Percentiles rank a stretch among this genome's conserved stretches.
Conservation (phyloP, 2,113 vertebrate genomes). For the Thermophis baileyi region DNA sequence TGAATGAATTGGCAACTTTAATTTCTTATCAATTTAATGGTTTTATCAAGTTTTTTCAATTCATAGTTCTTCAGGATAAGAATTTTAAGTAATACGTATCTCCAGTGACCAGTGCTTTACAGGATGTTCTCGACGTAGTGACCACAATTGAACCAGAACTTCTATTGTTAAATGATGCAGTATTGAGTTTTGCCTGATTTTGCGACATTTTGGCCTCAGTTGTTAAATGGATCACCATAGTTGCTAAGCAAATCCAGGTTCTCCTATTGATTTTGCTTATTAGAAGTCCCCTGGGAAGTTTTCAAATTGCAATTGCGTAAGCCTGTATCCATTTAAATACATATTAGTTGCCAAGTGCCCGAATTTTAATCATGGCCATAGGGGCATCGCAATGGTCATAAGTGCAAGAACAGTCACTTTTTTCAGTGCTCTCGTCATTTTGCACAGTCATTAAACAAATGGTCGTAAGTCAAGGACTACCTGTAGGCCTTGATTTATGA, state of each 20-base stretch:
- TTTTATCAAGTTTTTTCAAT: background rate
- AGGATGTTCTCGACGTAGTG: background rate
- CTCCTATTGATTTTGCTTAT: background rate
- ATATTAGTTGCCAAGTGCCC: background rate
- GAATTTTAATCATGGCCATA: background rate
- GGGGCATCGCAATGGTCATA: background rate
- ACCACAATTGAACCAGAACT: background rate
- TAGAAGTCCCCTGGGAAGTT: background rate
- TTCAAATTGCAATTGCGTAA: background rate
- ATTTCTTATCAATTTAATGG: background rate
- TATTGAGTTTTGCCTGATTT: background rate
- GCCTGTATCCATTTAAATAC: background rate
- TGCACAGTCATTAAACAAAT: background rate
- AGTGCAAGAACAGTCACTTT: background rate
- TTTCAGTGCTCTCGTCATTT: background rate
- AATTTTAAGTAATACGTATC: background rate
- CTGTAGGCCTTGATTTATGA: too few relatives aligned
- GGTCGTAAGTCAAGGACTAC: too few relatives aligned
- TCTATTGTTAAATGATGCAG: background rate
- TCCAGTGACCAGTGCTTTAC: background rate
- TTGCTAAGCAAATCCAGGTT: background rate
- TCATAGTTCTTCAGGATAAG: background rate
- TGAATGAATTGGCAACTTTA: background rate
- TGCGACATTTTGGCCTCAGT: background rate
- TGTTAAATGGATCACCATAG: background rate